These are phyloP conservation scores for Bolborhynchus lineola DNA, from an alignment of 2,113 vertebrate species.

Conservation along the genomic window DNA sequence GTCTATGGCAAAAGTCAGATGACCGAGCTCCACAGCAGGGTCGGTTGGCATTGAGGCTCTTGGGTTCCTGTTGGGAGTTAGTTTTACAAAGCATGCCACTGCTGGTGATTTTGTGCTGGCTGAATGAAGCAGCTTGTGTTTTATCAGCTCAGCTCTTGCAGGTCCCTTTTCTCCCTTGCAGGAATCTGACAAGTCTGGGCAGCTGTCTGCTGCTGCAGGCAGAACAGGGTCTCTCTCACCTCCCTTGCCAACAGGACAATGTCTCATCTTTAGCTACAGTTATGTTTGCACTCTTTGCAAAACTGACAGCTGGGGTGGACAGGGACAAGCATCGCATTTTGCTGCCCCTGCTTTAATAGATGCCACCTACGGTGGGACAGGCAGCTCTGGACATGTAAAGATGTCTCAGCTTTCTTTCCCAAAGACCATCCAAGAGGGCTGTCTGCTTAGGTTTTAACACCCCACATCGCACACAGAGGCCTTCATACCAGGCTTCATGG, in stretches of 20 bases:
- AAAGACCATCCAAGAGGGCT: neutral
- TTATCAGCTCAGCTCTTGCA: neutral
- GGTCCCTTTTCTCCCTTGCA: neutral
- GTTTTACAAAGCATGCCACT: neutral
- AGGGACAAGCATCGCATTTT: neutral
- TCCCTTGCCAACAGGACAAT: neutral
- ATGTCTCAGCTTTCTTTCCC: neutral
- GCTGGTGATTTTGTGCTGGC: neutral
- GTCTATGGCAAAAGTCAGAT: accelerated
- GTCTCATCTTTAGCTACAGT: neutral
- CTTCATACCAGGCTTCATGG: neutral
- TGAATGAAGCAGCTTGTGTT: neutral
- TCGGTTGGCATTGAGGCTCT: neutral
- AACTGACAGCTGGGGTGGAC: accelerated
- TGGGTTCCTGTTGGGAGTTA: neutral
- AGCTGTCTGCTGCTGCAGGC: neutral
- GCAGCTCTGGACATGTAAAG: too few relatives aligned
- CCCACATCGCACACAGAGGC: too few relatives aligned
- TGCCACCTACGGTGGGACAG: neutral
- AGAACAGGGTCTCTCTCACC: neutral
- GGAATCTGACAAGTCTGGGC: neutral
- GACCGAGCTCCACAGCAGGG: neutral
- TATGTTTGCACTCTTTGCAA: neutral
- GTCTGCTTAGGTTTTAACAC: neutral
- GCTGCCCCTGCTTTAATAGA: neutral